Base-by-base conservation (phyloP, 2,113 vertebrate species). In the Phyllostomus discolor region DNA sequence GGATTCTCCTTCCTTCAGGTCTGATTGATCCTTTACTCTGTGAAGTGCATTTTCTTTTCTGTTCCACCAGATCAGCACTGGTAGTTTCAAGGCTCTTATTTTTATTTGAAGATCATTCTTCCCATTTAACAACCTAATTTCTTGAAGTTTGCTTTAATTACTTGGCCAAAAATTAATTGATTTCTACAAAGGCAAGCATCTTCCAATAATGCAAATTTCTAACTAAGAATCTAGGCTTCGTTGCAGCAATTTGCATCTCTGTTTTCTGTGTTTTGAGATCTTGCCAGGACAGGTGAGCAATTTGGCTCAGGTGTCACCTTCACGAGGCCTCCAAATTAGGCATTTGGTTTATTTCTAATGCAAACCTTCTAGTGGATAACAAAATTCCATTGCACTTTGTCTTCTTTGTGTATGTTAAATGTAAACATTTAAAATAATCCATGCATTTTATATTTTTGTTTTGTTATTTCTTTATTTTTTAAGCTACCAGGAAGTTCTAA, bases 131-230 rank as follows among this genome's bases (percentile, higher is more conserved):
- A 79, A 50, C 38, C 12, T 11, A 73, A 82, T 46, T 87, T 43
- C 16, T 66, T 50, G 7, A 69, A 84, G 24, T 93, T 92, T 92
- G 17, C 59, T 78, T 90, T 92, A 90, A 72, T 83, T 88, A 90
- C 14, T 83, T 82, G 7, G 31, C 19, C 22, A n/a, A 83, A 70
- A 78, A 35, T 54, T 82, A 85, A 90, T 82, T 81, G 75, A 96
- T 87, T 91, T 96, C 24, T 54, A 66, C 7, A 78, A 83, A 96
- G 35, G 19, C 70, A 64, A 95, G 10, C 46, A n/a, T 86, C 22
- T 87, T 72, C 35, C 59, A 92, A 72, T 92, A 64, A 66, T 94
- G 89, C 50, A 90, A 82, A 78, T 66, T 70, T 90, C 48, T 91
- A 24, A 87, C 86, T 62, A 64, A 59, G 67, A 86, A 64, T 76